Evolutionary conservation across 2,888 invertebrate species (phyloP), one percentile per base, ranked within the genome.

Genomic region (Orthosia gracilis): DNA sequence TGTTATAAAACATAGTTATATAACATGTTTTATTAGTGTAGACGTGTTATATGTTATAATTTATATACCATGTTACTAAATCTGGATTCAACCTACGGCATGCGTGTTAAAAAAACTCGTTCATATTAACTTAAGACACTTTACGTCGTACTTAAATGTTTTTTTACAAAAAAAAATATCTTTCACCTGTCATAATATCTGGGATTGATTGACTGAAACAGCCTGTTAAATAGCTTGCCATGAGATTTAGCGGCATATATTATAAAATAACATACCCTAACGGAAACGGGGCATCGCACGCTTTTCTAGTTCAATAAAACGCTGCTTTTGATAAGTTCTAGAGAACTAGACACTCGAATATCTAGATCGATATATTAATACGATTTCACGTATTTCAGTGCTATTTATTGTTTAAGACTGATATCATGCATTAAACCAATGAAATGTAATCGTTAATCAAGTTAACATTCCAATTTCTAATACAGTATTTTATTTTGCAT

Each of bases 331-430:
- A 59, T 57, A 49, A 7, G 15, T 7, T 18, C 4, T 58, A 64
- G n/a, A 7, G 2, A 69, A 55, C 21, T 62, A 59, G 23, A 45
- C 50, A n/a, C 81, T 82, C 78, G 73, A 82, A 82, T 68, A 69
- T 58, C 12, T 66, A 68, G 23, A 49, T 63, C 54, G 45, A 65
- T 71, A 15, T 68, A 61, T 45, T 15, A 45, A 61, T 54, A 49
- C 26, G 31, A 45, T 47, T 70, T 77, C 68, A 63, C 58, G 69
- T 79, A 66, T 26, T 72, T 80, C 63, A 78, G 72, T 73, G 73
- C 69, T 83, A 70, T 79, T 75, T 81, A 87, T 91, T 89, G 78
- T 78, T 89, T 91, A 91, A 92, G 92, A 91, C 92, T 92, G 92
- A 92, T 82, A 63, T 83, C 73, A 82, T 84, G 78, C 66, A 73